phyloP scores from a whole-genome alignment of 2,888 invertebrate species.

The Tachina lurida region DNA sequence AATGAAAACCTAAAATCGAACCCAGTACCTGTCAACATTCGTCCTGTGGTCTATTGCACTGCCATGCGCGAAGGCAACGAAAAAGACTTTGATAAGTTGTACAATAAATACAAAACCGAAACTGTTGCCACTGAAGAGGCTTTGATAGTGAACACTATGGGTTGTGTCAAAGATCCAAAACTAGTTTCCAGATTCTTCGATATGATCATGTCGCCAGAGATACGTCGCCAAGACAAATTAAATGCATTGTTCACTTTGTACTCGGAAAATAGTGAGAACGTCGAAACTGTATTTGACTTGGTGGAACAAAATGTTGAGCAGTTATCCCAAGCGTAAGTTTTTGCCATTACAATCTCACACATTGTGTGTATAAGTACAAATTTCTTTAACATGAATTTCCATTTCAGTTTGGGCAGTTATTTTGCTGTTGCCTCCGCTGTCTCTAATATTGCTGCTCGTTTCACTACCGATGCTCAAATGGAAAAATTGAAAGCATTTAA shows the following conservation, averaged over 20 bases:
- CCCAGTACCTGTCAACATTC: slow-evolving; percentile 86
- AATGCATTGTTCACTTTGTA: slow-evolving; percentile 83
- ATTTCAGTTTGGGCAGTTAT: slow-evolving; percentile 78
- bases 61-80: slow-evolving; percentile 86
- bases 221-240: slow-evolving; percentile 81
- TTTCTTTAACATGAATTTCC: slow-evolving; percentile 4
- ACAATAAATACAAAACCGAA: slow-evolving; percentile 85
- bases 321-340: slow-evolving; percentile 79
- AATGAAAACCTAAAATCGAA: slow-evolving; percentile 70
- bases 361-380: not conserved
- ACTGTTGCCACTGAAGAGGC: slow-evolving; percentile 88
- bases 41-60: slow-evolving; percentile 89
- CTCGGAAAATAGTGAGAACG: slow-evolving; percentile 84
- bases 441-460: slow-evolving; percentile 79
- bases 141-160: slow-evolving; percentile 86
- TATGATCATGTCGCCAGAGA: slow-evolving; percentile 83
- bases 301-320: slow-evolving; percentile 78
- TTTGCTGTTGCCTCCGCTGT: slow-evolving; percentile 79
- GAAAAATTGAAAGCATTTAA: slow-evolving; percentile 76
- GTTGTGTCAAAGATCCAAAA: slow-evolving; percentile 85
- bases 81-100: slow-evolving; percentile 87
- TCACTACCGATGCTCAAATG: slow-evolving; percentile 78
- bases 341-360: too few relatives aligned
- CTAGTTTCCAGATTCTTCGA: slow-evolving; percentile 84
- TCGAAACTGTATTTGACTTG: slow-evolving; percentile 84